These are phyloP conservation scores for Parauchenoglanis ngamensis DNA, from an alignment of 2,797 vertebrate species.

Conservation along the genomic window DNA sequence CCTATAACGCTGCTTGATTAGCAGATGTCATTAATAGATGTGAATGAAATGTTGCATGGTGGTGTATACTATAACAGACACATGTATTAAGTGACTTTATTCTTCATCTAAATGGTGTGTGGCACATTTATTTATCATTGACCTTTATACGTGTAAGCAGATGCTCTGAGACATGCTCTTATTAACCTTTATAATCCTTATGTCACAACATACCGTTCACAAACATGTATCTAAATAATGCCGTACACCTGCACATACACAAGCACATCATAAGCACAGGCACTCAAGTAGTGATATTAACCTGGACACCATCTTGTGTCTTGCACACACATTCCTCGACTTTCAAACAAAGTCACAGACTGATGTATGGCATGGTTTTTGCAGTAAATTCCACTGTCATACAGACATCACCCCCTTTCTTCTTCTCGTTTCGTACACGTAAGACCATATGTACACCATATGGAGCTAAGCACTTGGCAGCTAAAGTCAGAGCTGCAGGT, in stretches of 20 bases:
- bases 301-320: neutral
- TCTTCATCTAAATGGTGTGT: neutral
- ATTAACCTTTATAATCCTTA: conserved; percentile 12
- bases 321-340: conserved; percentile 9
- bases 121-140: neutral
- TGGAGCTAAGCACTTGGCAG: conserved; percentile 7
- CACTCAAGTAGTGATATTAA: neutral
- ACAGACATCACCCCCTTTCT: neutral
- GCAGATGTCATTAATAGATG: neutral
- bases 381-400: neutral
- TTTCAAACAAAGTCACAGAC: neutral
- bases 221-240: conserved; percentile 25
- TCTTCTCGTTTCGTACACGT: neutral
- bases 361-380: neutral
- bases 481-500: neutral
- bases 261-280: neutral
- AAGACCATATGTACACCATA: conserved; percentile 8
- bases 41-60: conserved; percentile 6
- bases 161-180: neutral
- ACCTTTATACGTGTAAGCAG: conserved; percentile 26
- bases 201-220: conserved; percentile 9
- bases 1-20: neutral
- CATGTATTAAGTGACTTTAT: conserved; percentile 12
- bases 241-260: neutral
- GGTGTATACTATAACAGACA: neutral